Evolutionary conservation across 2,113 vertebrate species (phyloP), one percentile per base, ranked within the genome.

Genomic region (Rhodinocichla rosea): DNA sequence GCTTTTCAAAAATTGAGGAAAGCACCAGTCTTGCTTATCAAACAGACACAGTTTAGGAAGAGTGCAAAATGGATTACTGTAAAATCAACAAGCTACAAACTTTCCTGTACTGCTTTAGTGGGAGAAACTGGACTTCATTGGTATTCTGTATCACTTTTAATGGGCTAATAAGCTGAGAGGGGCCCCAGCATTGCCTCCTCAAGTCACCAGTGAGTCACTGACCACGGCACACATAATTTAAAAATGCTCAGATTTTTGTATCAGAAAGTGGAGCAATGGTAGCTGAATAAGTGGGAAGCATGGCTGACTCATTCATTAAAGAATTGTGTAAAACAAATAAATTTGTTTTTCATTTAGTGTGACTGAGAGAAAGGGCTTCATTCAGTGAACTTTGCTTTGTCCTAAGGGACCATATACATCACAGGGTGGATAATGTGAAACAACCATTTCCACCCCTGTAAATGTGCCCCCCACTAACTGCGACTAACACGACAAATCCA

Each of bases 1-100:
- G 44, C 15, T 90, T 94, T 92, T 91, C 39, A 79, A 78, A 89
- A 93, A 67, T 39, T 83, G 78, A 87, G 89, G 59, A 77, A 89
- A 55, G 49, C 39, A 94, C 77, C 23, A 32, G 24, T 37, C 39
- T 52, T 35, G 24, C 18, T 70, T 52, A 67, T 95, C 87, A 89
- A 80, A 78, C 15, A 50, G 39, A 70, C 15, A 82, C 6, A 42
- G 47, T 74, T 59, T 65, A 59, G 13, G 27, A 74, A 56, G 33
- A 78, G 30, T 33, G 42, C 33, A 53, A 83, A 70, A 91, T 16
- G 10, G 28, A 74, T 69, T 65, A 57, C 16, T 45, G 10, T 62
- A 84, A 95, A 91, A 79, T 39, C 26, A 57, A 53, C 55, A 80
- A 63, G 22, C 32, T 70, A 77, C 47, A 80, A 59, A 77, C 42